phyloP scores from a whole-genome alignment of 2,888 invertebrate genomes.

The Cheilosia scutellata region DNA sequence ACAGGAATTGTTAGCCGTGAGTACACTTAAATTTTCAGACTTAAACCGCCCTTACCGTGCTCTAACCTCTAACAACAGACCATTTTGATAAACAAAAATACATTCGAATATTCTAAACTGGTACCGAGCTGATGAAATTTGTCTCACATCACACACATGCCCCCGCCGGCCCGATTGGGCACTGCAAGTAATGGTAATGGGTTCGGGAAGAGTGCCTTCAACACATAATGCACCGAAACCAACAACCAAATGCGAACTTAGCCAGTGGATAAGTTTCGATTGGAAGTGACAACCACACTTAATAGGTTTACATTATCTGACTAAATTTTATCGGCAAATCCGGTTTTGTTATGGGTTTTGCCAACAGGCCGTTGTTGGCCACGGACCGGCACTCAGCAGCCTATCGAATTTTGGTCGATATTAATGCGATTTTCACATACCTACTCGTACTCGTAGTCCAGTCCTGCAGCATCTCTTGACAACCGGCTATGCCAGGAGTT shows the following conservation, averaged over 20 bases:
- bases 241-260: constrained; percentile 40
- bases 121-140: constrained; percentile 47
- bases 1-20: constrained; percentile 23
- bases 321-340: constrained; percentile 58
- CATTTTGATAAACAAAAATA: constrained; percentile 13
- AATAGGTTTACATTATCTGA: constrained; percentile 70
- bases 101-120: constrained; percentile 45
- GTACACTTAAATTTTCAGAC: constrained; percentile 2
- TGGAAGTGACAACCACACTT: constrained; percentile 72
- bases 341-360: constrained; percentile 58
- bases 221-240: constrained; percentile 51
- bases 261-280: constrained; percentile 64
- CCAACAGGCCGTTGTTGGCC: neutral
- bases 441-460: neutral
- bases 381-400: neutral
- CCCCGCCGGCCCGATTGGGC: neutral
- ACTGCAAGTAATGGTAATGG: constrained; percentile 47
- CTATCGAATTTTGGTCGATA: constrained; percentile 30
- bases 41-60: constrained; percentile 4
- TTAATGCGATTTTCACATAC: constrained; percentile 43
- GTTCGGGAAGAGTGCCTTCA: constrained; percentile 33
- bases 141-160: neutral
- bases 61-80: too few species aligned
- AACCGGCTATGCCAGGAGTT: neutral
- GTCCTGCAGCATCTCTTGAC: neutral